Evolutionary conservation across 2,888 invertebrate species (phyloP), one percentile per base, ranked within the genome.

Genomic region (Miltochrista miniata): DNA sequence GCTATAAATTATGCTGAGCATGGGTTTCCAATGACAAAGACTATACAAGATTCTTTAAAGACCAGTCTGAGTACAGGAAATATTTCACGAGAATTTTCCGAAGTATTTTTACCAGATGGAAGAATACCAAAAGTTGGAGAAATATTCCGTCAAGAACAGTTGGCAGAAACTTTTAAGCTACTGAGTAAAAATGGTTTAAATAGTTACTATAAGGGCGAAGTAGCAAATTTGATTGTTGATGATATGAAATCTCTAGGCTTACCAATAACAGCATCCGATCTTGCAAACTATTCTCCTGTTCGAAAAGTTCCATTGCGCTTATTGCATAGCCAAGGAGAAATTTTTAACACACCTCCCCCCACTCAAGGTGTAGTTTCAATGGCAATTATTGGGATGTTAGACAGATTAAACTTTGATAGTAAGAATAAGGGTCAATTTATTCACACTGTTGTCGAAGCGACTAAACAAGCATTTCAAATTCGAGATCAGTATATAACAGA

Each of bases 351-450:
- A 54, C 89, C 90, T 30, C 88, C 90, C 33, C 90, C 90, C 12
- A 83, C 90, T n/a, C 89, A 90, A 70, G 90, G 90, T 5, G 54
- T 85, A 59, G 78, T 82, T 56, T 90, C 89, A 1, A 61, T 90
- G 36, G 68, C 79, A 7, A 75, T 90, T 51, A 79, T 90, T 36
- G 87, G 85, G 31, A 76, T 90, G 13, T 68, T 90, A 56, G 88
- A 90, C 33, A 78, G 79, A 53, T 70, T 90, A 56, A 67, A 79
- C 30, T 74, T 87, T 46, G 75, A 83, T 59, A 86, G 86, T 33
- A 68, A 77, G 54, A 61, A 87, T 59, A 87, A 88, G 65, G 84
- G 80, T 34, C 65, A 81, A 65, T 83, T 90, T 54, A 76, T 90
- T 68, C 89, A 90, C 56, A 64, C 80, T 33, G 49, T 76, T 50